Evolutionary conservation across 2,888 invertebrate genomes (phyloP).

Genomic region (Alentia gelatinosa): DNA sequence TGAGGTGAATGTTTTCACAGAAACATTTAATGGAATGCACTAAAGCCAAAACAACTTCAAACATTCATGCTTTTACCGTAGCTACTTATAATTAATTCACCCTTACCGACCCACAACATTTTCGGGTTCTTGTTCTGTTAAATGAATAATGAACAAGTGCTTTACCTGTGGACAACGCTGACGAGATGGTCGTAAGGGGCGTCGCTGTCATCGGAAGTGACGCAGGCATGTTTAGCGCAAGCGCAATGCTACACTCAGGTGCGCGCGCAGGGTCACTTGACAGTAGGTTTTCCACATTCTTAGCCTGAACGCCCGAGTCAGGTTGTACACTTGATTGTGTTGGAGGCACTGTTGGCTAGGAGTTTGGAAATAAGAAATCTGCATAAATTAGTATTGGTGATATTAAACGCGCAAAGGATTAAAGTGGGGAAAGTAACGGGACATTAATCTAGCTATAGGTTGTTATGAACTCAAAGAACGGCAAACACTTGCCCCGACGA

Average conservation of each 20-base stretch:
- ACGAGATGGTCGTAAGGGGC: not conserved
- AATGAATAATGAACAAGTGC: not conserved
- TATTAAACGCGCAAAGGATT: too few relatives aligned
- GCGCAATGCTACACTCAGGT: slow-evolving; percentile 17
- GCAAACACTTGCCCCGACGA: too few relatives aligned
- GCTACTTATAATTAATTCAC: too few relatives aligned
- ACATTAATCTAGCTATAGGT: too few relatives aligned
- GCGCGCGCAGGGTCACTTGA: not conserved
- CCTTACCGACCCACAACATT: not conserved
- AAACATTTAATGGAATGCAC: too few relatives aligned
- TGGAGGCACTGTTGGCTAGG: not conserved
- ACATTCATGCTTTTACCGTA: too few relatives aligned
- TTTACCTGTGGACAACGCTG: not conserved
- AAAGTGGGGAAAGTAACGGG: too few relatives aligned
- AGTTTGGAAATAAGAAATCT: too few relatives aligned
- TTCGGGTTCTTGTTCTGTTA: not conserved
- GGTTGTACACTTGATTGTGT: not conserved
- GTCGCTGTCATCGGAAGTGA: not conserved
- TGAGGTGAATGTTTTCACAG: too few relatives aligned
- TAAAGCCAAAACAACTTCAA: too few relatives aligned
- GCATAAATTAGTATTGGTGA: too few relatives aligned
- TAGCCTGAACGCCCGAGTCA: not conserved
- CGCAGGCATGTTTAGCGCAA: not conserved
- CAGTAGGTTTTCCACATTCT: slow-evolving; percentile 34
- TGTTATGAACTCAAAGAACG: too few relatives aligned